phyloP scores from a whole-genome alignment of 2,797 vertebrate species.

The Tapera naevia region DNA sequence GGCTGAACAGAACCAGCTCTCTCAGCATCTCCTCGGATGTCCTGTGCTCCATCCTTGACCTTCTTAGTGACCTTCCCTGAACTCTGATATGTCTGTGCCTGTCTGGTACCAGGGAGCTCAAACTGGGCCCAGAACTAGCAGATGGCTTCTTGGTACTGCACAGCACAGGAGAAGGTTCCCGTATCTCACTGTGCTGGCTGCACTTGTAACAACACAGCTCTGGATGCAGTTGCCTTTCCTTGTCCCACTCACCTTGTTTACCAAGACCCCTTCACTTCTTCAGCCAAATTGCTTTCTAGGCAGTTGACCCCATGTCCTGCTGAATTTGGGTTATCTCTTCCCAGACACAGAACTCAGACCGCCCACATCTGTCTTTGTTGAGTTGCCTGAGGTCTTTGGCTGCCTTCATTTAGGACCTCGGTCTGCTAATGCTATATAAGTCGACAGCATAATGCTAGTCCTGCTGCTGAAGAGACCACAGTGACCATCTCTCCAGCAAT shows the following conservation, averaged over 20 bases:
- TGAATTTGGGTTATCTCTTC: not conserved
- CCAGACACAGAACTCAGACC: not conserved
- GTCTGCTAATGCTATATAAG: not conserved
- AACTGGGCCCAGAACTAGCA: not conserved
- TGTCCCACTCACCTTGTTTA: not conserved
- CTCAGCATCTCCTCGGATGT: not conserved
- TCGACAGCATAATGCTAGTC: not conserved
- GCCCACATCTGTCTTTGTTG: not conserved
- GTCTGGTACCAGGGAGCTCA: not conserved
- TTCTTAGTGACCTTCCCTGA: not conserved
- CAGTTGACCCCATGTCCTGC: not conserved
- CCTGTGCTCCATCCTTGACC: not conserved
- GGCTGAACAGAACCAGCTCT: not conserved
- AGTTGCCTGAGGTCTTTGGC: not conserved
- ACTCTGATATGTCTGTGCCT: not conserved
- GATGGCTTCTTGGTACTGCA: not conserved
- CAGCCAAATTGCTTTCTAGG: not conserved
- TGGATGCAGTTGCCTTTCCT: not conserved
- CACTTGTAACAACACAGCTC: not conserved
- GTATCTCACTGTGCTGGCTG: not conserved
- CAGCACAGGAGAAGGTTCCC: not conserved
- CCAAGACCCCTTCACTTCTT: not conserved
- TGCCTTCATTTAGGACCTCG: not conserved
- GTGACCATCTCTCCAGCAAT: not conserved
- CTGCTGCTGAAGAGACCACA: not conserved